Percentiles rank a stretch among this genome's conserved stretches.
Conservation (phyloP, 2,797 vertebrate species). For the Tympanoctomys barrerae region DNA sequence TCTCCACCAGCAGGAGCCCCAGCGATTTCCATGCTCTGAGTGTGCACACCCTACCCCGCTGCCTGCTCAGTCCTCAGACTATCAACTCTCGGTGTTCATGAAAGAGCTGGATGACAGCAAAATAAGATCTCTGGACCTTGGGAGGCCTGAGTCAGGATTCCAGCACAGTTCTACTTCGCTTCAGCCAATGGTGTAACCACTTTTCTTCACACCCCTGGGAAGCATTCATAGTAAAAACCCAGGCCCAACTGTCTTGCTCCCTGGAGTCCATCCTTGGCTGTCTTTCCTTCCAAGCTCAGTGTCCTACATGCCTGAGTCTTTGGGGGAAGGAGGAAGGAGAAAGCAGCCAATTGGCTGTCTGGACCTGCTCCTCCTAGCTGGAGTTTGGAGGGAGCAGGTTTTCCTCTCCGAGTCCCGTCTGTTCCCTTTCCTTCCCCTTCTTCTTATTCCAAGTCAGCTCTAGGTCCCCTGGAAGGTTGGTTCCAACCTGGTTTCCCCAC, state of each 20-base stretch:
- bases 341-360: not conserved
- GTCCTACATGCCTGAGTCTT: not conserved
- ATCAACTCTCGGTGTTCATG: not conserved
- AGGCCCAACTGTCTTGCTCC: not conserved
- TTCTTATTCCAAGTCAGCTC: not conserved
- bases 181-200: not conserved
- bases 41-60: not conserved
- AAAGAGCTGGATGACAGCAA: not conserved
- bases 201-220: not conserved
- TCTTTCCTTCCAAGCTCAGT: not conserved
- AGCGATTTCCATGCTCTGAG: not conserved
- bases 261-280: not conserved
- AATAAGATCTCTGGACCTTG: not conserved
- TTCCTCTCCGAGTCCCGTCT: not conserved
- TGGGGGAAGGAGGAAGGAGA: not conserved
- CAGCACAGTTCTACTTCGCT: not conserved
- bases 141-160: not conserved
- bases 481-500: not conserved
- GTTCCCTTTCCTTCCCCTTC: not conserved
- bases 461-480: not conserved
- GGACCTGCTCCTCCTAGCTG: not conserved
- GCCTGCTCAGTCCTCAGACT: not conserved
- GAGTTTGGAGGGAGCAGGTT: rapidly evolving
- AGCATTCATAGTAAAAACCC: not conserved
- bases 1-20: not conserved